Base-by-base conservation (phyloP, 2,113 vertebrate species). In the Crypturellus undulatus region DNA sequence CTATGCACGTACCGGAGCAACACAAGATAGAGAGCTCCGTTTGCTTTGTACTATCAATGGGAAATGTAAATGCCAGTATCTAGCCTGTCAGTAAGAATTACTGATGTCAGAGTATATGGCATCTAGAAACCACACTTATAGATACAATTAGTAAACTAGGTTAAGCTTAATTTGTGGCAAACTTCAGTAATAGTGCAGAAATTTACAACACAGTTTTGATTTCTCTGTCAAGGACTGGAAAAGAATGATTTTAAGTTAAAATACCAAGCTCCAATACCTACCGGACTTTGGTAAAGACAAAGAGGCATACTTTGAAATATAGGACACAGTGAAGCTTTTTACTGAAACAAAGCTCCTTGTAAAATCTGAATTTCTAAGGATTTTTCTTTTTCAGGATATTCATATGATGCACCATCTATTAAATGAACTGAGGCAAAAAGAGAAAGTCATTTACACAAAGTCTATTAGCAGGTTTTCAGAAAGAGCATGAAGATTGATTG, bases 21-120 rank as follows among this genome's bases (percentile, higher is more conserved):
- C 17, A 92, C 51, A 82, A 96, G 92, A 95, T 52, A 94, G 84
- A 60, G 36, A 78, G 65, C 93, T 97, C 95, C 34, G 49, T 95
- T 97, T 97, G 97, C 95, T 17, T 87, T 40, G 20, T 60, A 89
- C 98, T 98, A 98, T 98, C 98, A 98, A 97, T 97, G 94, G 96
- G 93, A 77, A 90, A 91, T 21, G 69, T 60, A 81, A 96, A 93
- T n/a, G 67, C 76, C 80, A 84, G 63, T 95, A 87, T 63, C 43
- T 84, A 94, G 58, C 54, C 91, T 69, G 40, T 40, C 12, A 5
- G 65, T 30, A 76, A 79, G 76, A 95, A 96, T 75, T 62, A n/a
- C 73, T 80, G 69, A 94, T 30, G 71, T 83, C 85, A 62, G 8
- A 32, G 30, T 43, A 79, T 76, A 7, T 38, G 13, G 30, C 59